phyloP scores from a whole-genome alignment of 2,888 invertebrate species.

The Lasioglossum malachurum region DNA sequence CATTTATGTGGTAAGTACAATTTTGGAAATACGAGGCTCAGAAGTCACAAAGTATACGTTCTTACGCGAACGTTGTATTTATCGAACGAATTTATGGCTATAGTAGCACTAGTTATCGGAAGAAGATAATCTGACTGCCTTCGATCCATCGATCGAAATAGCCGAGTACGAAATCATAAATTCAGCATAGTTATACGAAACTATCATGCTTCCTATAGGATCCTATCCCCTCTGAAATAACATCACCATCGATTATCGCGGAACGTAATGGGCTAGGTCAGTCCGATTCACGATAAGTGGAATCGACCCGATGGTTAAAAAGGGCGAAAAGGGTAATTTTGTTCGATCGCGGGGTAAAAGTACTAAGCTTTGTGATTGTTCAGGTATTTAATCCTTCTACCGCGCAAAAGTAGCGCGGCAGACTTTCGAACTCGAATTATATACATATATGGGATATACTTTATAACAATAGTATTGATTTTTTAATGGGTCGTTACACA shows the following conservation, averaged over 20 bases:
- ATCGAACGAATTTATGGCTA: not conserved
- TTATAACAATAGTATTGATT: no score
- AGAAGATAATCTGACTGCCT: not conserved
- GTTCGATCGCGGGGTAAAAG: slow-evolving; percentile 55
- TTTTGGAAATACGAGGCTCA: not conserved
- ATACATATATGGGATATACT: no score
- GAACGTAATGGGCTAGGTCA: slow-evolving; percentile 68
- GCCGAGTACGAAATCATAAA: slow-evolving; percentile 43
- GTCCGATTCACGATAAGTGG: slow-evolving; percentile 68
- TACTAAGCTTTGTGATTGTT: slow-evolving; percentile 61
- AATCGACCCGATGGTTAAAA: slow-evolving; percentile 67
- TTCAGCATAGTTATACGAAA: slow-evolving; percentile 33
- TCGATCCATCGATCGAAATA: slow-evolving; percentile 25
- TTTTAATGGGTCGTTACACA: no score
- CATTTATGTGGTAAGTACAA: not conserved
- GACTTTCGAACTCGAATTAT: slow-evolving; percentile 26
- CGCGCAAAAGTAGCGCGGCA: slow-evolving; percentile 30
- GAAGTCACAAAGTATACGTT: not conserved
- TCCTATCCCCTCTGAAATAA: slow-evolving; percentile 63
- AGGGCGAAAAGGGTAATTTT: slow-evolving; percentile 63
- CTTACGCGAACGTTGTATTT: not conserved
- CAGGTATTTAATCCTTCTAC: slow-evolving; percentile 54
- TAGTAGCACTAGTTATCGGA: not conserved
- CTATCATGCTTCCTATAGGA: slow-evolving; percentile 57
- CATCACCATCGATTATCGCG: slow-evolving; percentile 69